phyloP scores from a whole-genome alignment of 2,888 invertebrate species.

The Diplazon laetatorius region DNA sequence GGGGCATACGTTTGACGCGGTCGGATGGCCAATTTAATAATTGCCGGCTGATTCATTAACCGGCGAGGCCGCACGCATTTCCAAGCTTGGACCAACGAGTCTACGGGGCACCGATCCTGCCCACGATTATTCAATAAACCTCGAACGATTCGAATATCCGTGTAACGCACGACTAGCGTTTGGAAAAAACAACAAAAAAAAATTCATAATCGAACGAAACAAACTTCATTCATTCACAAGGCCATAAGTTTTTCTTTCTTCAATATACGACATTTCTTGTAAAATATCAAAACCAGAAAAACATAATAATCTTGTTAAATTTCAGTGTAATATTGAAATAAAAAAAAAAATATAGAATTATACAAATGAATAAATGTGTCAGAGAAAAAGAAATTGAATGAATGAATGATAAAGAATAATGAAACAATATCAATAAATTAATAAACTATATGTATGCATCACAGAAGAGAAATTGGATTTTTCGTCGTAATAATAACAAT shows the following conservation, averaged over 20 bases:
- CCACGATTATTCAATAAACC: constrained; percentile 53
- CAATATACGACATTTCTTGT: no score
- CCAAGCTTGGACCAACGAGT: constrained; percentile 16
- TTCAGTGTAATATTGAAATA: no score
- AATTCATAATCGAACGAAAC: neutral
- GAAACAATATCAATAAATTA: neutral
- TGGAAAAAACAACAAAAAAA: no score
- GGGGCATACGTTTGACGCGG: constrained; percentile 68
- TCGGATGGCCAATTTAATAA: constrained; percentile 75
- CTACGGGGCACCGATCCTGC: constrained; percentile 32
- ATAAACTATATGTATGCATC: neutral
- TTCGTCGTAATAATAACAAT: neutral
- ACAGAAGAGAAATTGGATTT: neutral
- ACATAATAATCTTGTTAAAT: no score
- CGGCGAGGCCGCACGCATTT: constrained; percentile 48
- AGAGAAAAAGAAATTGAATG: no score
- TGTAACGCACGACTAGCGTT: constrained; percentile 16
- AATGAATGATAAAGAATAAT: no score
- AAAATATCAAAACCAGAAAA: no score
- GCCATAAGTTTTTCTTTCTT: no score
- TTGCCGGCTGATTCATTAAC: constrained; percentile 72
- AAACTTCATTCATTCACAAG: no score
- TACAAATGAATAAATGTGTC: no score
- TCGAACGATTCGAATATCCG: constrained; percentile 28
- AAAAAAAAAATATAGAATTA: no score